Conservation (phyloP, 1,140 invertebrate genomes). For the Drosophila melanica region DNA sequence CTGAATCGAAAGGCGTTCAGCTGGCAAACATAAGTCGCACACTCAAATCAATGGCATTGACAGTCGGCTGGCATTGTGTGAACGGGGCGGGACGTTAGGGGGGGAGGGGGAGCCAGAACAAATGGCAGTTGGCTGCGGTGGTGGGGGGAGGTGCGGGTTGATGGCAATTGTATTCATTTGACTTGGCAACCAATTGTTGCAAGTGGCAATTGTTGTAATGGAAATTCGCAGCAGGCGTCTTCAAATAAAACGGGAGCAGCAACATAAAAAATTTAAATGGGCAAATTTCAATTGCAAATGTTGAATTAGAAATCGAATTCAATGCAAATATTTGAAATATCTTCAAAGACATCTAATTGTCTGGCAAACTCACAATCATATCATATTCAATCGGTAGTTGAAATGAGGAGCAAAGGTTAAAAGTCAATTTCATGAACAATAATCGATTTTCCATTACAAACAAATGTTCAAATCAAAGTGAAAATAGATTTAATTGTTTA, state of each 20-base stretch:
- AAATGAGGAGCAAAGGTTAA: neutral
- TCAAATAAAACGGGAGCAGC: conserved; percentile 38
- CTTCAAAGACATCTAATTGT: conserved; percentile 7
- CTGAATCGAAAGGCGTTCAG: conserved; percentile 64
- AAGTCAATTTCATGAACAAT: too few species aligned
- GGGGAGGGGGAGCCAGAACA: conserved; percentile 26
- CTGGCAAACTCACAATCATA: neutral
- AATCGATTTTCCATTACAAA: too few species aligned
- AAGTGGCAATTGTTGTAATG: conserved; percentile 62
- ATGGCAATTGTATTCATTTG: conserved; percentile 78
- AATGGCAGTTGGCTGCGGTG: conserved; percentile 29
- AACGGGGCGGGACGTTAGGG: neutral
- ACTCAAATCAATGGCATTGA: conserved; percentile 78
- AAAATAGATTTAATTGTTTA: too few species aligned
- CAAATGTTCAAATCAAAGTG: neutral
- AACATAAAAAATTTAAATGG: conserved; percentile 32
- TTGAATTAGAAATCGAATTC: conserved; percentile 28
- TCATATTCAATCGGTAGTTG: conserved; percentile 5
- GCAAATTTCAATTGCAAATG: conserved; percentile 37
- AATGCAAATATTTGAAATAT: conserved; percentile 20
- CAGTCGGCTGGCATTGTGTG: conserved; percentile 65
- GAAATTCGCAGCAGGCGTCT: conserved; percentile 69
- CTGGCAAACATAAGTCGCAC: conserved; percentile 78
- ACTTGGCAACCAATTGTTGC: conserved; percentile 76
- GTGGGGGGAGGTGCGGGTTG: neutral